A percentile compares a stretch with the other conserved stretches of the same genome.
Conservation (phyloP, 2,113 vertebrate species). For the Phaetusa simplex region DNA sequence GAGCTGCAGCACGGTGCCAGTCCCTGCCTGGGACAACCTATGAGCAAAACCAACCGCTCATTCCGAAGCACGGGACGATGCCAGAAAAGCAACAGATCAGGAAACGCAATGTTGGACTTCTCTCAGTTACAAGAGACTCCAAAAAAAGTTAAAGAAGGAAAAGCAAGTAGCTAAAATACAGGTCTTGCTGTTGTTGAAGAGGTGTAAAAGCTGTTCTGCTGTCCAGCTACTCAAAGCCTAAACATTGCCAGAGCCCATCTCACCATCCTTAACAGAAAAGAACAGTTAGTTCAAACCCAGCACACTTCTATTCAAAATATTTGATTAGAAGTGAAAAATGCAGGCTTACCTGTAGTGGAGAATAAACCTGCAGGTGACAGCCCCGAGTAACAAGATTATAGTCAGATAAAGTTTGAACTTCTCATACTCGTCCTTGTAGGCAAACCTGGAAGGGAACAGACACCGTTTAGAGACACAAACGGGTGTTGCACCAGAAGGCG, state of each 20-base stretch:
- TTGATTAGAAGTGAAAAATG: not conserved
- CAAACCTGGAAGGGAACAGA: conserved; percentile 80
- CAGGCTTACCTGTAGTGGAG: conserved; percentile 88
- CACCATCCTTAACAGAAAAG: not conserved
- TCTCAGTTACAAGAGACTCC: not conserved
- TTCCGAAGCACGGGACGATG: not conserved
- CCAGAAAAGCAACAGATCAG: not conserved
- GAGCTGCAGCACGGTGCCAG: not conserved
- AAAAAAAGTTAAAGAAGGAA: not conserved
- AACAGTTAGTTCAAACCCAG: not conserved
- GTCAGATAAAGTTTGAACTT: conserved; percentile 99
- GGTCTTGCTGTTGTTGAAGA: not conserved
- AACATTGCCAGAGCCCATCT: not conserved
- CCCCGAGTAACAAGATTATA: conserved; percentile 93
- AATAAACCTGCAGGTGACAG: conserved; percentile 90
- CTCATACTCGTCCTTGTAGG: conserved; percentile 98
- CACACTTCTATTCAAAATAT: not conserved
- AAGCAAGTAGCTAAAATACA: not conserved
- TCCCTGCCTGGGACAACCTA: not conserved
- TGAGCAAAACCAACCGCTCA: rapidly evolving
- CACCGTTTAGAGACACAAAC: rapidly evolving
- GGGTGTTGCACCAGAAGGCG: rapidly evolving
- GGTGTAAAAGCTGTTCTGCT: not conserved
- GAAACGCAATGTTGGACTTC: not conserved
- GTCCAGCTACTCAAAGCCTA: not conserved